Evolutionary conservation across 1,140 invertebrate genomes (phyloP).

Genomic region (Dinoponera quadriceps): DNA sequence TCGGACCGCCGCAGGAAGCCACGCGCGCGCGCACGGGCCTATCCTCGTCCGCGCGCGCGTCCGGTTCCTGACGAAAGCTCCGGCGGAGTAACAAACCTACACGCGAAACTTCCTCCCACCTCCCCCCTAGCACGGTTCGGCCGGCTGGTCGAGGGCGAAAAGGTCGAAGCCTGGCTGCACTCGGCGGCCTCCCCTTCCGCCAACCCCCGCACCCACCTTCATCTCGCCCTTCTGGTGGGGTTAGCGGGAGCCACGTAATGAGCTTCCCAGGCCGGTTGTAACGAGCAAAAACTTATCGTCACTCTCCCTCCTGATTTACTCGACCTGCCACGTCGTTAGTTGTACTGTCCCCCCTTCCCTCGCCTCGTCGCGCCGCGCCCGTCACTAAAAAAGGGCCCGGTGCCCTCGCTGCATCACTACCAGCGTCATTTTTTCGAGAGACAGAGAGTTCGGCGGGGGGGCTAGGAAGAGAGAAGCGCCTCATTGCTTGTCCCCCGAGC

Average conservation of each 20-base stretch:
- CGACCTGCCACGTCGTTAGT: conserved; percentile 77
- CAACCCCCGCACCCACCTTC: conserved; percentile 23
- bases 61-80: conserved; percentile 23
- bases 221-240: conserved; percentile 38
- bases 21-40: background rate
- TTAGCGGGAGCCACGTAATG: conserved; percentile 73
- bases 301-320: conserved; percentile 79
- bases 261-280: conserved; percentile 78
- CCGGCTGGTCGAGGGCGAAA: conserved; percentile 59
- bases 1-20: conserved; percentile 49
- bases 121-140: background rate
- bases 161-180: conserved; percentile 63
- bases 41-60: background rate
- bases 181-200: conserved; percentile 4
- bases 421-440: conserved; percentile 55
- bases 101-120: conserved; percentile 46
- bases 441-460: background rate
- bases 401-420: conserved; percentile 59
- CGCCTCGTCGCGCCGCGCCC: background rate
- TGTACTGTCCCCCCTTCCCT: conserved; percentile 56
- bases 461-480: background rate
- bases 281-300: conserved; percentile 81
- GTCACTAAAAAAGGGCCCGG: conserved; percentile 61
- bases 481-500: background rate
- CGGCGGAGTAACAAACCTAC: conserved; percentile 34